Evolutionary conservation across 2,888 invertebrate genomes (phyloP), one percentile per base, ranked within the genome.

Genomic region (Epinotia brunnichana): DNA sequence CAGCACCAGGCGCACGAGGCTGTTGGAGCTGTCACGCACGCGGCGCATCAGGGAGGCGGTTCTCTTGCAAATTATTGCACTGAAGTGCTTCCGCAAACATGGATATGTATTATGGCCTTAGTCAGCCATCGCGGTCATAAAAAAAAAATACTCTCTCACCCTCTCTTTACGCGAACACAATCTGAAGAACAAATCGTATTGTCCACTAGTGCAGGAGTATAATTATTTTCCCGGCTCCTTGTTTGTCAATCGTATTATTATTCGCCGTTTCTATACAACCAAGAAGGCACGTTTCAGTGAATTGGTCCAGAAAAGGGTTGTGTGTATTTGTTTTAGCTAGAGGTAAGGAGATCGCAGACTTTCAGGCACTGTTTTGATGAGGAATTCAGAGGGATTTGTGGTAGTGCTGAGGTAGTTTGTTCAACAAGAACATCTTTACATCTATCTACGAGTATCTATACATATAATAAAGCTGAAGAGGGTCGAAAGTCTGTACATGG

Each of bases 151-250:
- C 17, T 66, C 60, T 71, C 66, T 71, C 71, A 9, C 3, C 2
- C 2, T 13, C 0, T 66, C 66, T 54, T 44, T 61, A 39, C 15
- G 15, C n/a, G 19, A 71, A 53, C 10, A 53, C 19, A 39, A 56
- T 48, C 17, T 13, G 15, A n/a, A 17, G 60, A 67, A 66, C 53
- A 67, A 66, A 71, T 71, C 53, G 60, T 54, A 41, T 61, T 61
- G 69, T 61, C 60, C 71, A 59, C 53, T 19, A 51, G n/a, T 61
- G 59, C 29, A 60, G 19, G 44, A 54, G 53, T 29, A 67, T 71
- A 61, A 71, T 71, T 71, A 67, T 67, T 71, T 71, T 35, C 66
- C 70, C 59, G 13, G 19, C 11, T 29, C 44, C 53, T 44, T 60
- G 44, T 61, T 60, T 60, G 19, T 35, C 51, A 66, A 71, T 54